These are phyloP conservation scores for Galendromus occidentalis DNA, from an alignment of 1,140 invertebrate genomes.

Conservation along the genomic window DNA sequence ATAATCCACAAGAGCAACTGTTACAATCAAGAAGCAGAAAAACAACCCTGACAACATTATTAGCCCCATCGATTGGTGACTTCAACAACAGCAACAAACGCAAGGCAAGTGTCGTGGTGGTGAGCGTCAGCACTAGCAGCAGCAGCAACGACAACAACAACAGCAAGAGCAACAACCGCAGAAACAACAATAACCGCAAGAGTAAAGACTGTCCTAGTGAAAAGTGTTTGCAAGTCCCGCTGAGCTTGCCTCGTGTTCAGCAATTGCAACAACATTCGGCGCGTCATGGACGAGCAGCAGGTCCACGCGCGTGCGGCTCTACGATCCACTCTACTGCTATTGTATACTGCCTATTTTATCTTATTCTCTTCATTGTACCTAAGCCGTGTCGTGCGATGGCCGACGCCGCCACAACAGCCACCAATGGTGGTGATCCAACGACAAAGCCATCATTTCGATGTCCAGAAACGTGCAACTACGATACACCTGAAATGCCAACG, in stretches of 20 bases:
- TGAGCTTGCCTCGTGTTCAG: background rate
- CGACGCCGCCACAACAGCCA: background rate
- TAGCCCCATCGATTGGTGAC: background rate
- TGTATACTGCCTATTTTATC: slow-evolving; percentile 11
- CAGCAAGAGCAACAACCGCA: background rate
- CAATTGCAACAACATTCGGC: background rate
- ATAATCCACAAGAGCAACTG: no score
- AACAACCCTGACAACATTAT: background rate
- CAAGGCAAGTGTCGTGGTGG: background rate
- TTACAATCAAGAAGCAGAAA: no score
- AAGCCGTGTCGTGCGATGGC: slow-evolving; percentile 4
- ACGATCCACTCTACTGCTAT: background rate
- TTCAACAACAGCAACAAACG: background rate
- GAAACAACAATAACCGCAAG: background rate
- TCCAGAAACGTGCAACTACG: slow-evolving; percentile 1
- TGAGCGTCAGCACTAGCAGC: background rate
- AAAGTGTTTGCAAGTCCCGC: no score
- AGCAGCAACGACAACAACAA: background rate
- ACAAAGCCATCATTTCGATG: background rate
- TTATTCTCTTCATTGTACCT: slow-evolving; percentile 9
- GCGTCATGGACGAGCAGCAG: slow-evolving; percentile 3
- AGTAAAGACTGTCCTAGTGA: no score
- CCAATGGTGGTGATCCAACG: no score
- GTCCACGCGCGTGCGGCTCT: background rate
- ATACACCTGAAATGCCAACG: background rate